phyloP scores from a whole-genome alignment of 1,140 invertebrate genomes.

The Hormaphis cornu region DNA sequence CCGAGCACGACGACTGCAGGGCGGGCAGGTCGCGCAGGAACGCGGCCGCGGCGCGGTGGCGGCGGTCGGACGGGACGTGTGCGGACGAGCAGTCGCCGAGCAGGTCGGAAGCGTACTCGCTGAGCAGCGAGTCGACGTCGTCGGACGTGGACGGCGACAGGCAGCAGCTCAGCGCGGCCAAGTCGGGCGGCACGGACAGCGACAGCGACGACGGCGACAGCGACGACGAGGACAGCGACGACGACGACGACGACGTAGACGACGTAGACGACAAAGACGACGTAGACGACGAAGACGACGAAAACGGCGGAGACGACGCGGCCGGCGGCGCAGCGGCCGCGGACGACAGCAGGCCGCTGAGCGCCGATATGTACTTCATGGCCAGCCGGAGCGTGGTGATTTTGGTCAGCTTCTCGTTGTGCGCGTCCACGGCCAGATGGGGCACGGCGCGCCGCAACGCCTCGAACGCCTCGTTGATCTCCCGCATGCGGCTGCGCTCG shows the following conservation, averaged over 20 bases:
- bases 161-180: slow-evolving; percentile 17
- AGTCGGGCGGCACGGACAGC: slow-evolving; percentile 1
- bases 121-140: slow-evolving; percentile 35
- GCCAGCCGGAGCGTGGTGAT: slow-evolving; percentile 53
- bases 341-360: slow-evolving; percentile 42
- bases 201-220: background rate
- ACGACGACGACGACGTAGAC: background rate
- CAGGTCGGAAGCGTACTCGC: slow-evolving; percentile 26
- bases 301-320: slow-evolving; percentile 23
- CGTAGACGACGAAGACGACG: too few relatives aligned
- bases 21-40: background rate
- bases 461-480: slow-evolving; percentile 82
- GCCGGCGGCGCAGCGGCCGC: background rate
- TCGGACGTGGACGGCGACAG: slow-evolving; percentile 24
- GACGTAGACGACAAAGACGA: slow-evolving; percentile 28
- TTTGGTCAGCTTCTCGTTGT: slow-evolving; percentile 51
- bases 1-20: slow-evolving; percentile 15
- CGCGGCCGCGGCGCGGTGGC: background rate
- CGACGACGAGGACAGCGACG: background rate
- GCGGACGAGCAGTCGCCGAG: slow-evolving; percentile 10
- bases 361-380: slow-evolving; percentile 55
- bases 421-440: slow-evolving; percentile 26
- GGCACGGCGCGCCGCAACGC: slow-evolving; percentile 65
- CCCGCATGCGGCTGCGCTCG: slow-evolving; percentile 73
- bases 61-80: background rate